Evolutionary conservation across 2,113 vertebrate species (phyloP), one percentile per base, ranked within the genome.

Genomic region (Cinclus cinclus): DNA sequence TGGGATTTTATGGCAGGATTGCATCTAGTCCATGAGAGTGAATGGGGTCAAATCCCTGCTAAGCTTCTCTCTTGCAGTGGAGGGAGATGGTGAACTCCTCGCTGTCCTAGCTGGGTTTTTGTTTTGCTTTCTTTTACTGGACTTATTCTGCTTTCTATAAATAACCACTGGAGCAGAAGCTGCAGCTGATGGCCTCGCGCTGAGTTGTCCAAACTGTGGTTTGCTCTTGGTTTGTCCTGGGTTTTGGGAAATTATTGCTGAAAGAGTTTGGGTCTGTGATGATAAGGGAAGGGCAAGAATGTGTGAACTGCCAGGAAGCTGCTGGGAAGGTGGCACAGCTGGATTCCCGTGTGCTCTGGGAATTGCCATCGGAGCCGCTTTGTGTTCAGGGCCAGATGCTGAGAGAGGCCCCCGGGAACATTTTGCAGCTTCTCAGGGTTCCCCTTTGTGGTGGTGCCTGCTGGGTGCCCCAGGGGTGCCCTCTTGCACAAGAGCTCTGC

Each of bases 71-170:
- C 7, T 23, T 35, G 24, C 41, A 4, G 5, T 21, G 53, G 33
- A 49, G 83, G 41, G n/a, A 67, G 90, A 17, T 73, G 85, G 13
- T 76, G 79, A 53, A 41, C 67, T 93, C 44, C 44, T 87, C 0
- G 0, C n/a, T 1, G 2, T 53, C 75, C 95, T 53, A 2, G 2
- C 6, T 73, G 85, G 55, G 50, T 11, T 91, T 96, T 79, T 76
- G 62, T 92, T 94, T 94, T 71, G 13, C 21, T 94, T 93, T 96
- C 82, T 83, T 75, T 58, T 49, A 8, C 49, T 74, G 68, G 59
- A 85, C n/a, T 35, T 46, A 80, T 95, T 96, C 95, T 92, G 46
- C 83, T 95, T 95, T 95, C 88, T 90, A 7, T 92, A 80, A 92
- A 80, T 94, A 91, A 44, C 30, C 24, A 2, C 35, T 25, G 68